Evolutionary conservation across 2,113 vertebrate species (phyloP).

Genomic region (Zapus hudsonius): DNA sequence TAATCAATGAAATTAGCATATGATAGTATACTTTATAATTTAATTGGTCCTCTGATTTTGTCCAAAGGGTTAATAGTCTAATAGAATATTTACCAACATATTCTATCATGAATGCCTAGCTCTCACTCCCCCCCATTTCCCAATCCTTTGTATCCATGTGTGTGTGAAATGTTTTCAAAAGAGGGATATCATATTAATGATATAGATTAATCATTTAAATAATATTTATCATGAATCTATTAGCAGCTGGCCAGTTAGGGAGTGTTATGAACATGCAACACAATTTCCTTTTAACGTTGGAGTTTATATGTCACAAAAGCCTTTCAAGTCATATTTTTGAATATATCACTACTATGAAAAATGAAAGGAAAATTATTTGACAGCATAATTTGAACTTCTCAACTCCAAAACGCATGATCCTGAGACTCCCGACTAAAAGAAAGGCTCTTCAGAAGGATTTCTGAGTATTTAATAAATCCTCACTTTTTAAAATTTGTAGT

Average conservation of each 20-base stretch:
- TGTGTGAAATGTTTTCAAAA: not conserved
- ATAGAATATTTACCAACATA: not conserved
- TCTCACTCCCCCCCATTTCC: not conserved
- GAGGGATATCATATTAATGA: not conserved
- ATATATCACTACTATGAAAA: not conserved
- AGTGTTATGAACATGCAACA: not conserved
- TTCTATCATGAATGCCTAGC: not conserved
- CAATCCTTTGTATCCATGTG: not conserved
- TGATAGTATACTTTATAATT: not conserved
- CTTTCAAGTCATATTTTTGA: not conserved
- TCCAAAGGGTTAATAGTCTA: not conserved
- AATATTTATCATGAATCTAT: not conserved
- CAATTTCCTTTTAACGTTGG: conserved; percentile 30
- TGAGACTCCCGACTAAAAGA: not conserved
- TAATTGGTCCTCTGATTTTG: not conserved
- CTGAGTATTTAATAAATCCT: not conserved
- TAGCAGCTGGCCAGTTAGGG: not conserved
- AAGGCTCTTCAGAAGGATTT: conserved; percentile 5
- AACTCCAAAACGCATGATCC: not conserved
- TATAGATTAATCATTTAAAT: not conserved
- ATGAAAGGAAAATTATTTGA: not conserved
- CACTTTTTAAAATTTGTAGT: not conserved
- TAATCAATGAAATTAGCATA: not conserved
- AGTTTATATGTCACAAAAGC: not conserved
- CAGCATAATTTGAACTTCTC: not conserved